Evolutionary conservation across 2,888 invertebrate genomes (phyloP), one percentile per base, ranked within the genome.

Genomic region (Cheilosia vulpina): DNA sequence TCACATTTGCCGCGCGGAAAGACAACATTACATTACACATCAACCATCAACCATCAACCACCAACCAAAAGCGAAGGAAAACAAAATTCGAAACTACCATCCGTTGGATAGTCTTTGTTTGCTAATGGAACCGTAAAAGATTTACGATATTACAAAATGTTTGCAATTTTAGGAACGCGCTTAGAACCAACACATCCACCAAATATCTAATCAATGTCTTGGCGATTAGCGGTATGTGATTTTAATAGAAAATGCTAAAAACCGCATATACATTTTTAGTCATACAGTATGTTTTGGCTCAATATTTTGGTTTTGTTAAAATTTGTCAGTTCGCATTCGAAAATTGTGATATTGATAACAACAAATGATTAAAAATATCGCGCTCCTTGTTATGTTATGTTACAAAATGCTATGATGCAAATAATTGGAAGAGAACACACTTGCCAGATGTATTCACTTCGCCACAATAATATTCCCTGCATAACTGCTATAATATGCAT

Each of bases 141-240:
- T 65, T 63, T 52, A 65, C 69, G 69, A 76, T 76, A 55, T 76
- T 53, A 58, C 81, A 65, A 81, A 69, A 81, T 52, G 31, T 57
- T 75, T 58, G 69, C 58, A 58, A 50, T 58, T 58, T 58, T 24
- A 68, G 19, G 27, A 69, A 71, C 27, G 6, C 62, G 38, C 41
- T 45, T 47, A 71, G 27, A 9, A 57, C 19, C 31, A 43, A 68
- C 31, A 47, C 31, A 60, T 41, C 15, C 34, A 31, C 7, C 15
- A 6, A 66, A 41, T 24, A 27, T 45, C 24, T 11, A n/a, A 52
- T 24, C 21, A 31, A 11, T n/a, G 53, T 53, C 62, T 43, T 41
- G 15, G 31, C 41, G 27, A 71, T 52, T 17, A 43, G 4, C 15
- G 43, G 41, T 60, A 1, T 43, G 11, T 15, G 7, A 21, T 11